These are phyloP conservation scores for Neopelma chrysocephalum DNA, from an alignment of 2,797 vertebrate species.

Conservation along the genomic window DNA sequence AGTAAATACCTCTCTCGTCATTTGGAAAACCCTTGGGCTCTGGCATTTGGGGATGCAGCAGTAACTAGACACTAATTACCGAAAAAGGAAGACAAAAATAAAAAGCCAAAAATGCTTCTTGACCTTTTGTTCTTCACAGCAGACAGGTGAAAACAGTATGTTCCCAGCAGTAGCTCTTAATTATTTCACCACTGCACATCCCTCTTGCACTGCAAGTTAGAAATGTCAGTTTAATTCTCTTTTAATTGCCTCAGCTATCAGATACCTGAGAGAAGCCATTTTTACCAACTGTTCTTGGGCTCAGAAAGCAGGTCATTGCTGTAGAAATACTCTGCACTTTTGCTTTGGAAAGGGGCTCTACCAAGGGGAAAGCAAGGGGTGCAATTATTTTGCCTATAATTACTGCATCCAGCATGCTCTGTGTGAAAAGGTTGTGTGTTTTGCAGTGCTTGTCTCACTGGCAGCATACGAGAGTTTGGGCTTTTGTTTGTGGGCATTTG, in stretches of 20 bases:
- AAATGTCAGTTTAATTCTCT: conserved; percentile 39
- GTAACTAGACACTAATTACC: neutral
- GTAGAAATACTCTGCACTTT: neutral
- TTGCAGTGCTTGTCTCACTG: neutral
- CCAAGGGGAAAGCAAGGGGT: neutral
- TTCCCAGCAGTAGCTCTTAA: conserved; percentile 2
- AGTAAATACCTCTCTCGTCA: neutral
- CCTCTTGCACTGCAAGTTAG: neutral
- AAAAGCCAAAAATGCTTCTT: neutral
- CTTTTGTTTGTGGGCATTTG: neutral
- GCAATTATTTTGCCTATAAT: neutral
- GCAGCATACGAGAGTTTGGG: neutral
- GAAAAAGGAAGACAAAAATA: neutral
- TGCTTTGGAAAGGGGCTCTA: neutral
- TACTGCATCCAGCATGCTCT: accelerated
- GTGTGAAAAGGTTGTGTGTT: neutral
- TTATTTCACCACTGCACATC: neutral
- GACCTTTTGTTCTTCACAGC: neutral
- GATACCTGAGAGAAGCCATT: neutral
- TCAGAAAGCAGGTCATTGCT: neutral
- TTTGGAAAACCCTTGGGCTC: neutral
- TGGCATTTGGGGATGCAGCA: neutral
- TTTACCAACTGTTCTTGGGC: neutral
- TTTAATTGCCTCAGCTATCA: conserved; percentile 24
- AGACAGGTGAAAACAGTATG: neutral